Conservation (phyloP, 2,888 invertebrate species). For the Spisula solida region DNA sequence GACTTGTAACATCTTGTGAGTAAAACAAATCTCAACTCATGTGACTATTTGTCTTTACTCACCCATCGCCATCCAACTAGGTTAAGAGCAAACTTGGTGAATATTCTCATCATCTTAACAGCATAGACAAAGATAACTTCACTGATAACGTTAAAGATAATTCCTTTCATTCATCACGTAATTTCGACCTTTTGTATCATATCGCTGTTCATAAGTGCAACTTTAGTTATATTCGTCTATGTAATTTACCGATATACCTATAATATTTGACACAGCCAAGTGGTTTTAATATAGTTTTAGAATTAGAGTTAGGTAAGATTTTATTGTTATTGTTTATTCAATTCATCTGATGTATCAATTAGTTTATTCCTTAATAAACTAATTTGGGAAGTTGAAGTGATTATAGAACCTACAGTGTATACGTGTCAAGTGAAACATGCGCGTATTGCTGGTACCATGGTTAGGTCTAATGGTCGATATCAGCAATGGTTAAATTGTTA, state of each 20-base stretch:
- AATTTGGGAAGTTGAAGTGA: too few species aligned
- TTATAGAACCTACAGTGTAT: too few species aligned
- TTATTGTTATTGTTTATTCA: not conserved
- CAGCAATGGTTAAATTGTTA: too few species aligned
- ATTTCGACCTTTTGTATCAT: conserved; percentile 2
- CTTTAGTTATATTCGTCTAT: not conserved
- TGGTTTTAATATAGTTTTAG: not conserved
- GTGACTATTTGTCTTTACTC: not conserved
- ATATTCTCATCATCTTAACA: not conserved
- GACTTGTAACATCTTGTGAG: not conserved
- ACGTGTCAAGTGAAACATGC: too few species aligned
- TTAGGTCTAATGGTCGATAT: too few species aligned
- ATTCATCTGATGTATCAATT: too few species aligned
- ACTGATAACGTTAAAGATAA: not conserved
- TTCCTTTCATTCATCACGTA: not conserved
- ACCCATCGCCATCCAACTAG: not conserved
- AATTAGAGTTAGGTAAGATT: not conserved
- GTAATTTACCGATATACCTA: not conserved
- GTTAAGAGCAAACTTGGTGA: not conserved
- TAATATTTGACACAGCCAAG: not conserved
- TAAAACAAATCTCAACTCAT: not conserved
- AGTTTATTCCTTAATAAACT: too few species aligned
- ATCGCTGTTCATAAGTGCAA: not conserved
- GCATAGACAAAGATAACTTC: not conserved
- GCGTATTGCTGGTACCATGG: too few species aligned